These are phyloP conservation scores for Tringa solitaria DNA, from an alignment of 2,113 vertebrate species.

Conservation along the genomic window DNA sequence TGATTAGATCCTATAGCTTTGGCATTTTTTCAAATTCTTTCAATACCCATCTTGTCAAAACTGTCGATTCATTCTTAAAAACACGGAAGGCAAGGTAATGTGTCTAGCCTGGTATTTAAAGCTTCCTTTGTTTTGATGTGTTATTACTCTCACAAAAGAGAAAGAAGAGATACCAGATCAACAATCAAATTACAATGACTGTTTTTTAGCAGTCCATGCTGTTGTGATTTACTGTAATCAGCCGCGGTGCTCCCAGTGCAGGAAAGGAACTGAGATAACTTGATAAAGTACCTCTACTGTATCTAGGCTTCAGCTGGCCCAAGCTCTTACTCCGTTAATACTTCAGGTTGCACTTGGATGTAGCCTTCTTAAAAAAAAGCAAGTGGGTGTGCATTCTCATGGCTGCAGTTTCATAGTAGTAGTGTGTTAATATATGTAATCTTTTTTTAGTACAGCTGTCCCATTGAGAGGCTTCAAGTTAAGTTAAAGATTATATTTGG, in stretches of 20 bases:
- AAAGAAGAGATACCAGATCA: not conserved
- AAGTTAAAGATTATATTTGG: not conserved
- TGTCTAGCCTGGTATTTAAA: not conserved
- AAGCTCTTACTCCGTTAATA: not conserved
- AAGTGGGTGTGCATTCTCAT: not conserved
- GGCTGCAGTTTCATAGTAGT: not conserved
- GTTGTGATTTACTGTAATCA: constrained; percentile 19
- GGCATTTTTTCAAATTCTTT: constrained; percentile 21
- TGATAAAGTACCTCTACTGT: not conserved
- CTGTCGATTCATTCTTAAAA: constrained; percentile 16
- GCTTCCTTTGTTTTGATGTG: constrained; percentile 26
- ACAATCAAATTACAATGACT: constrained; percentile 27
- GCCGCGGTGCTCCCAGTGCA: not conserved
- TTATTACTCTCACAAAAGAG: not conserved
- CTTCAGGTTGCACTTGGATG: not conserved
- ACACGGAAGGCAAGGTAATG: not conserved
- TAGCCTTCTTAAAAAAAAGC: not conserved
- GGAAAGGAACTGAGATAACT: constrained; percentile 31
- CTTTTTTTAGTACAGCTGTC: not conserved
- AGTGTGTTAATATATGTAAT: not conserved
- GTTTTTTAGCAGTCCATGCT: not conserved
- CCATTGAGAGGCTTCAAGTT: not conserved
- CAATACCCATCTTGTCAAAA: constrained; percentile 3
- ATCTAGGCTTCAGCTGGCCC: not conserved
- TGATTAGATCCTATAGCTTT: not conserved